phyloP scores from a whole-genome alignment of 2,797 vertebrate species.

The Rhincodon typus region DNA sequence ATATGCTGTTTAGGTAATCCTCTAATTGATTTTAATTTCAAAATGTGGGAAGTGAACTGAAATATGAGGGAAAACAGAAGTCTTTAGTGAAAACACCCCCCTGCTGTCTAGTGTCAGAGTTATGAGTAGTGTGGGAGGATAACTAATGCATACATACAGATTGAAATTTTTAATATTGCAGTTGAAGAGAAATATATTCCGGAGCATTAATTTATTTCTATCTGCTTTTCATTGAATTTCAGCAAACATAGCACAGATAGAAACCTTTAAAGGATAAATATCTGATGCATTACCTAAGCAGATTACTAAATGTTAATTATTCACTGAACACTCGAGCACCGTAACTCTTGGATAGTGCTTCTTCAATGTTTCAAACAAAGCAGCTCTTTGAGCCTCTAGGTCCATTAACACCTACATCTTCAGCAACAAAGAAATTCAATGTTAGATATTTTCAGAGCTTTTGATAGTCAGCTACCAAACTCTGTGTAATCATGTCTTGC shows the following conservation, averaged over 20 bases:
- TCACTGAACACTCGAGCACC: background rate
- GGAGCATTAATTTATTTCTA: background rate
- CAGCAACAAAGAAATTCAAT: constrained; percentile 4
- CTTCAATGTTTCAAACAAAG: background rate
- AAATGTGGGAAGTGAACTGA: background rate
- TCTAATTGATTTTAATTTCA: background rate
- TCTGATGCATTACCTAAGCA: background rate
- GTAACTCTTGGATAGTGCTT: background rate
- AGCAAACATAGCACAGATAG: background rate
- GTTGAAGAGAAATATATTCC: background rate
- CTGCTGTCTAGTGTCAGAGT: background rate
- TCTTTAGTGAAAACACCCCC: background rate
- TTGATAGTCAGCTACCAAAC: constrained; percentile 1
- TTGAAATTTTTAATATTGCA: constrained; percentile 3
- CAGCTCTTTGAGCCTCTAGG: background rate
- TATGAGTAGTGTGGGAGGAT: background rate
- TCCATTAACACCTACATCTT: constrained; percentile 25
- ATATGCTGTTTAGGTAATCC: background rate
- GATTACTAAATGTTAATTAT: background rate
- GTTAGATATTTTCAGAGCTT: background rate
- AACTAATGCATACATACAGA: background rate
- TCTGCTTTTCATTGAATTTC: too few relatives aligned
- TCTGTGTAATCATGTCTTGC: constrained; percentile 4
- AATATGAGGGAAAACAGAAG: background rate
- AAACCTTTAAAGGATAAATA: background rate